Percentiles rank a stretch among this genome's conserved stretches.
Evolutionary conservation across 2,888 invertebrate species (phyloP).

Genomic region (Clusia tigrina): DNA sequence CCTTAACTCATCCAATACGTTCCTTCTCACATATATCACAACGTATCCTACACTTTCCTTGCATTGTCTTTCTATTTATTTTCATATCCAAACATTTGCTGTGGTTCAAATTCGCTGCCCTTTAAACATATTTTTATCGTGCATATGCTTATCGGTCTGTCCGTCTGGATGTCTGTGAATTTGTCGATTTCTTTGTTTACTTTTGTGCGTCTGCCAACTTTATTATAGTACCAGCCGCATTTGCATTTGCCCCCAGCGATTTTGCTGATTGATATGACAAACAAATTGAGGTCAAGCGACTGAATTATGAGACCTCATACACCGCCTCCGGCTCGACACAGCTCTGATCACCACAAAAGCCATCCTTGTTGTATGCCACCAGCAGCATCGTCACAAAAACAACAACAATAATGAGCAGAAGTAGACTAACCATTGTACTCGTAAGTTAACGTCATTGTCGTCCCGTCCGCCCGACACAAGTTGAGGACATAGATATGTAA

Average conservation of each 20-base stretch:
- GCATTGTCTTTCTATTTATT: too few relatives aligned
- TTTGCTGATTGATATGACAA: slow-evolving; percentile 6
- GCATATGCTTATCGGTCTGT: neutral
- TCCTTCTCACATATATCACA: too few relatives aligned
- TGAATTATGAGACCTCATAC: neutral
- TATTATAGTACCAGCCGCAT: slow-evolving; percentile 3
- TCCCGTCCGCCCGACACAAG: too few relatives aligned
- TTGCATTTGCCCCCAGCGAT: neutral
- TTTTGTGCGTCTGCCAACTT: neutral
- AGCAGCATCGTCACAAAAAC: neutral
- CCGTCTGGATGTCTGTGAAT: neutral
- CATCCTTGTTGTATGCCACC: neutral
- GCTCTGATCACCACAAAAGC: neutral
- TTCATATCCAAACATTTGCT: too few relatives aligned
- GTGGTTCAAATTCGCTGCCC: too few relatives aligned
- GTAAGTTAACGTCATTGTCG: neutral
- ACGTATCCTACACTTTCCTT: too few relatives aligned
- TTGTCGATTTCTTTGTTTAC: neutral
- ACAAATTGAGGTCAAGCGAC: slow-evolving; percentile 12
- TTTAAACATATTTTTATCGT: too few relatives aligned
- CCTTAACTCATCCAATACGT: too few relatives aligned
- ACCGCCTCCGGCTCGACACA: neutral
- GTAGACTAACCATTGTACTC: neutral
- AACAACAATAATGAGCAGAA: neutral
- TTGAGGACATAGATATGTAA: neutral